These are phyloP conservation scores for Dorcus parallelipipedus DNA, from an alignment of 2,888 invertebrate species.

Conservation along the genomic window DNA sequence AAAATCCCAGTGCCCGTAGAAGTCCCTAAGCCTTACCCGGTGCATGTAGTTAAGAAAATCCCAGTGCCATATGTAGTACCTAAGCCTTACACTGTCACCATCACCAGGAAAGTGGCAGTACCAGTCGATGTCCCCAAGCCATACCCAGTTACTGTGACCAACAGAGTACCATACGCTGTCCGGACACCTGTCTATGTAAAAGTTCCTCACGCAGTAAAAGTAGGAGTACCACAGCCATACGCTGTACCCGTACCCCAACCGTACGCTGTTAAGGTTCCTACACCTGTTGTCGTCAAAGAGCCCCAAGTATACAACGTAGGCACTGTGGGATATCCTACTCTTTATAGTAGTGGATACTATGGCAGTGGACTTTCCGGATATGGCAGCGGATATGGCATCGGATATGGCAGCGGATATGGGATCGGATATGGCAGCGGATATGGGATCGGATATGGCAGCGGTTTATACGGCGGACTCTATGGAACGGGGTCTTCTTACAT, in stretches of 20 bases:
- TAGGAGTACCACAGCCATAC: conserved; percentile 25
- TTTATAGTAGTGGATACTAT: too few relatives aligned
- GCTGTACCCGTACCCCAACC: conserved; percentile 21
- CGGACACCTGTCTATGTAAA: conserved; percentile 22
- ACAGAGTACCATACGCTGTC: conserved; percentile 37
- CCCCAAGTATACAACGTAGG: conserved; percentile 7
- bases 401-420: too few relatives aligned
- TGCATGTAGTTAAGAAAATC: conserved; percentile 19
- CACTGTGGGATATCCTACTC: too few relatives aligned
- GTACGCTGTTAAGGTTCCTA: conserved; percentile 25
- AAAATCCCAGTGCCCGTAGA: conserved; percentile 30
- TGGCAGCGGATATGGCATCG: too few relatives aligned
- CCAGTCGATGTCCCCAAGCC: conserved; percentile 29
- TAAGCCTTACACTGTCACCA: conserved; percentile 39
- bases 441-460: too few relatives aligned
- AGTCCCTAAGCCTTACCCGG: conserved; percentile 39
- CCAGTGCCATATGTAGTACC: conserved; percentile 35
- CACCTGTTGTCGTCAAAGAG: conserved; percentile 32
- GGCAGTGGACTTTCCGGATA: too few relatives aligned
- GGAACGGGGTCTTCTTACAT: conserved; percentile 5
- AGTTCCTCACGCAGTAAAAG: conserved; percentile 20
- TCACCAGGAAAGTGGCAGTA: conserved; percentile 34
- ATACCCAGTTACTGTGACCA: conserved; percentile 22
- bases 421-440: too few relatives aligned
- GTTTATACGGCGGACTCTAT: background rate